Evolutionary conservation across 2,888 invertebrate genomes (phyloP).

Genomic region (Agriopis leucophaearia): DNA sequence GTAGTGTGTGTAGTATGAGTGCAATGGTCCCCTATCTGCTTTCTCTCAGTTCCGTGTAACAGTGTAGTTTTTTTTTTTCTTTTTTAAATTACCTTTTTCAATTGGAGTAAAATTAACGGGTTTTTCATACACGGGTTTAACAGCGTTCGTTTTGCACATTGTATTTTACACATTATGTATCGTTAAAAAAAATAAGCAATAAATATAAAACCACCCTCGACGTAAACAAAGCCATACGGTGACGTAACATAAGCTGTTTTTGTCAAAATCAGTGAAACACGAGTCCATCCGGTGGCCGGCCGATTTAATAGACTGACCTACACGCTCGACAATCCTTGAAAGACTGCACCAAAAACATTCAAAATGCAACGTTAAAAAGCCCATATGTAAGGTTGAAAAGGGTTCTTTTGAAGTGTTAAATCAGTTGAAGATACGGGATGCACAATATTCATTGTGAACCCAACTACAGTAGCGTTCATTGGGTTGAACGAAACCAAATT

Average conservation of each 20-base stretch:
- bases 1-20: too few species aligned
- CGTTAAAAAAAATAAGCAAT: constrained; percentile 26
- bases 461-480: constrained; percentile 78
- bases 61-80: too few species aligned
- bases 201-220: constrained; percentile 58
- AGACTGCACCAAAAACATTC: constrained; percentile 45
- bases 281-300: constrained; percentile 77
- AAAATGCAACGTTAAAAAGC: constrained; percentile 33
- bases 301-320: constrained; percentile 83
- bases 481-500: constrained; percentile 82
- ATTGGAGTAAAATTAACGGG: too few species aligned
- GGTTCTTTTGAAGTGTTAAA: constrained; percentile 23
- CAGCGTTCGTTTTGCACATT: too few species aligned
- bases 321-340: constrained; percentile 71
- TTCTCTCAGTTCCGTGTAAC: too few species aligned
- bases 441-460: constrained; percentile 84
- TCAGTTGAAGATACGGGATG: constrained; percentile 68
- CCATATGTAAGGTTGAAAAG: constrained; percentile 40
- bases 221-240: constrained; percentile 63
- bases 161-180: too few species aligned
- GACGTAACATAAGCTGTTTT: constrained; percentile 78
- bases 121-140: too few species aligned
- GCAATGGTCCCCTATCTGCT: too few species aligned
- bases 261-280: constrained; percentile 77
- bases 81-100: too few species aligned